Base-by-base conservation (phyloP, 2,888 invertebrate genomes). In the Aphrophora alni region DNA sequence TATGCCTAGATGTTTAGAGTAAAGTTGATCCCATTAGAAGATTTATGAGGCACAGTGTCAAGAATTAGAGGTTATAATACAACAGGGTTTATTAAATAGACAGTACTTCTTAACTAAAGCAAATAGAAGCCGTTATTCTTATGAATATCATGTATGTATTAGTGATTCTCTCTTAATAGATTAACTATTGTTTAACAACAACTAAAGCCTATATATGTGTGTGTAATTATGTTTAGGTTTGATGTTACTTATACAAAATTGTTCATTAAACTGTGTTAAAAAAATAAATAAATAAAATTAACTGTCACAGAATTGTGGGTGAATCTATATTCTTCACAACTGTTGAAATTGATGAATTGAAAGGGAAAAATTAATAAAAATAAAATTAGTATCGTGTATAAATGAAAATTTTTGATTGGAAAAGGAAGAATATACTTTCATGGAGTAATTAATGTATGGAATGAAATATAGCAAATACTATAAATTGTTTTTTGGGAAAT, bases 1-100 rank as follows among this genome's bases (percentile, higher is more conserved):
- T 78, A 74, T 74, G 78, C 78, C 78, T 79, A 79, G 78, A 74
- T 79, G 59, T 79, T 75, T 79, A 79, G 78, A 79, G 78, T 79
- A 74, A 78, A 79, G 78, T 79, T 79, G 78, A 79, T 79, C 78
- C 78, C 78, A 79, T 79, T 44, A 79, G 78, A 79, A 79, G 78
- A 79, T 38, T 2, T 59, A 74, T 38, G 78, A 79, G 78, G 78
- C 78, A 79, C 78, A 79, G 78, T 79, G 51, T 74, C 68, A 25
- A 79, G 59, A 59, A 59, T 44, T 59, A 59, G 59, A 59, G 59
- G 59, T 44, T 59, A 59, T 59, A 59, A 59, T 59, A 59, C 59
- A 44, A 14, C 12, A 73, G 28, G 68, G 78, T 68, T 51, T 21
- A 38, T 38, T 72, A 79, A 38, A 21, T 2, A n/a, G 70, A 59